Percentiles rank a stretch among this genome's conserved stretches.
Evolutionary conservation across 2,797 vertebrate genomes (phyloP).

Genomic region (Numenius phaeopus): DNA sequence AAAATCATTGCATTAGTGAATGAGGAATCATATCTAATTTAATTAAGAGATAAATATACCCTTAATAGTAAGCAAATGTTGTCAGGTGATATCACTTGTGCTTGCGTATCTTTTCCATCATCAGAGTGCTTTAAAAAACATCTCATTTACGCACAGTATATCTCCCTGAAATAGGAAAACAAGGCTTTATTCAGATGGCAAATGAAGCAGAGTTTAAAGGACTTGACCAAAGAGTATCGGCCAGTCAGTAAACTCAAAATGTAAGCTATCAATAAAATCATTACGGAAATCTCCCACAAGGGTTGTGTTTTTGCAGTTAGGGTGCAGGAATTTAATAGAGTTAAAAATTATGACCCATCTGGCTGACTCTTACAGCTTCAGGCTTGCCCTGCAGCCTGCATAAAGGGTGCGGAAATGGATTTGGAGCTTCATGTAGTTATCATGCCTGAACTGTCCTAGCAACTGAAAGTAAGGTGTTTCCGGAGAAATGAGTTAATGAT

Average conservation of each 20-base stretch:
- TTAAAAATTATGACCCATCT: background rate
- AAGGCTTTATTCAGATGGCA: background rate
- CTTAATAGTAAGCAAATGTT: constrained; percentile 27
- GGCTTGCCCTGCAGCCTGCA: background rate
- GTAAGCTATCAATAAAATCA: background rate
- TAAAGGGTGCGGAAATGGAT: background rate
- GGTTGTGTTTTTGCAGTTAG: background rate
- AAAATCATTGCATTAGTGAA: constrained; percentile 46
- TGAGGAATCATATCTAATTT: constrained; percentile 13
- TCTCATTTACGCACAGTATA: background rate
- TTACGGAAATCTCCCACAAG: background rate
- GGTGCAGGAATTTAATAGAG: background rate
- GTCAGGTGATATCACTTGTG: background rate
- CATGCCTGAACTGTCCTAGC: background rate
- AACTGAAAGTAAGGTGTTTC: background rate
- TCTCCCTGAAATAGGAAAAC: background rate
- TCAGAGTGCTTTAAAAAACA: background rate
- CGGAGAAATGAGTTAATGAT: background rate
- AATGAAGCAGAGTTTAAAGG: background rate
- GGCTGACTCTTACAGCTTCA: background rate
- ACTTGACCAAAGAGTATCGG: background rate
- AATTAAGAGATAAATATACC: constrained; percentile 37
- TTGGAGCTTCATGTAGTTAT: background rate
- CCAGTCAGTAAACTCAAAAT: background rate
- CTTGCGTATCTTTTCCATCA: background rate